Evolutionary conservation across 2,888 invertebrate genomes (phyloP).

Genomic region (Troglohyphantes excavatus): DNA sequence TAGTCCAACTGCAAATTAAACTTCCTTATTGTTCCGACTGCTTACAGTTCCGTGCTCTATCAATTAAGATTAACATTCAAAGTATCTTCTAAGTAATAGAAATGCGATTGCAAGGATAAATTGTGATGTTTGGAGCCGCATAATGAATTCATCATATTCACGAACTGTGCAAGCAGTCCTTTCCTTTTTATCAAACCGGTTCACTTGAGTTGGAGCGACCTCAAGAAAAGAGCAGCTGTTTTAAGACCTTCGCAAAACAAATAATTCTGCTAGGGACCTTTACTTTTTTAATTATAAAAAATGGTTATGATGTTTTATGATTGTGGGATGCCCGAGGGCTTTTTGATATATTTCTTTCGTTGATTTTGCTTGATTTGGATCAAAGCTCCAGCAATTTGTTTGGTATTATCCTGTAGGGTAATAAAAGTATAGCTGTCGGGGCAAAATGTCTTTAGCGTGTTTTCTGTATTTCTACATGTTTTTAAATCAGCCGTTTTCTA

Average conservation of each 20-base stretch:
- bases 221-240: slow-evolving; percentile 55
- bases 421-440: too few species aligned
- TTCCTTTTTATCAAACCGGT: slow-evolving; percentile 37
- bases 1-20: neutral
- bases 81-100: neutral
- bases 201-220: slow-evolving; percentile 31
- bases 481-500: too few species aligned
- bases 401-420: too few species aligned
- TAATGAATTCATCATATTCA: slow-evolving; percentile 55
- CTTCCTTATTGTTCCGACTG: neutral
- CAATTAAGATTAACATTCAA: neutral
- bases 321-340: slow-evolving; percentile 10
- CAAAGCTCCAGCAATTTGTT: too few species aligned
- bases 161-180: slow-evolving; percentile 39
- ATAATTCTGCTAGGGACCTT: slow-evolving; percentile 49
- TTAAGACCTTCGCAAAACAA: slow-evolving; percentile 54
- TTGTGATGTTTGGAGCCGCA: neutral
- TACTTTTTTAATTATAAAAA: slow-evolving; percentile 45
- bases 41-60: neutral
- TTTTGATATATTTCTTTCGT: neutral
- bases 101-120: neutral
- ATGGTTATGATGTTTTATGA: slow-evolving; percentile 27
- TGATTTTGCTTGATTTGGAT: neutral
- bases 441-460: too few species aligned
- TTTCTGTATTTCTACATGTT: too few species aligned